These are phyloP conservation scores for Dascillus cervinus DNA, from an alignment of 2,888 invertebrate species.

Conservation along the genomic window DNA sequence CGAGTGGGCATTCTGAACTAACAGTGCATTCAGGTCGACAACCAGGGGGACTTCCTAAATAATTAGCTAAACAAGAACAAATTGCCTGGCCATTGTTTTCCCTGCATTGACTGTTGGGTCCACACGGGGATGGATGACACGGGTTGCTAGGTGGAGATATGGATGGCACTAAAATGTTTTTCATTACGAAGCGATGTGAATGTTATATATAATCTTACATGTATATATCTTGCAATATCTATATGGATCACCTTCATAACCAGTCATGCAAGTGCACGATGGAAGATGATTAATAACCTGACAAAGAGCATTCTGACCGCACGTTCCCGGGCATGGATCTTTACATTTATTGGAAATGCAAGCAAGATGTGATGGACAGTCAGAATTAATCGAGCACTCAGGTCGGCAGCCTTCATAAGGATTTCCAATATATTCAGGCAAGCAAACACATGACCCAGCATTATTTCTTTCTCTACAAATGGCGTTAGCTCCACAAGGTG, in stretches of 20 bases:
- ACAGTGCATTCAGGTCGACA: slow-evolving; percentile 59
- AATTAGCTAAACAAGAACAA: slow-evolving; percentile 52
- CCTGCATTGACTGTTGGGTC: slow-evolving; percentile 69
- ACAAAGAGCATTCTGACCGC: slow-evolving; percentile 58
- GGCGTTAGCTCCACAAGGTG: slow-evolving; percentile 60
- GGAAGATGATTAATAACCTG: slow-evolving; percentile 58
- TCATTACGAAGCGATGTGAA: background rate
- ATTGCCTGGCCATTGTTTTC: slow-evolving; percentile 51
- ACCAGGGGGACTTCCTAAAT: slow-evolving; percentile 55
- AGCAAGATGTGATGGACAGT: slow-evolving; percentile 60
- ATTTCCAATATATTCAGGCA: slow-evolving; percentile 54
- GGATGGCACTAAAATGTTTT: background rate
- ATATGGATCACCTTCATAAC: slow-evolving; percentile 59
- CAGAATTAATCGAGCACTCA: slow-evolving; percentile 56
- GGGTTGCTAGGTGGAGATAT: slow-evolving; percentile 43
- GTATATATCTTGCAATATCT: slow-evolving; percentile 40
- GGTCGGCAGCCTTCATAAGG: slow-evolving; percentile 58
- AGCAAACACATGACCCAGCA: slow-evolving; percentile 50
- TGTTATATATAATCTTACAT: slow-evolving; percentile 13
- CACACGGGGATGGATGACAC: slow-evolving; percentile 71
- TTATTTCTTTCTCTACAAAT: slow-evolving; percentile 46
- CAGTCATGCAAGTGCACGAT: slow-evolving; percentile 51
- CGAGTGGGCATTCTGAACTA: slow-evolving; percentile 53
- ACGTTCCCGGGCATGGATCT: slow-evolving; percentile 58
- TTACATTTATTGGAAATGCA: slow-evolving; percentile 57